Conservation (phyloP, 2,797 vertebrate species). For the Acanthurus tractus region DNA sequence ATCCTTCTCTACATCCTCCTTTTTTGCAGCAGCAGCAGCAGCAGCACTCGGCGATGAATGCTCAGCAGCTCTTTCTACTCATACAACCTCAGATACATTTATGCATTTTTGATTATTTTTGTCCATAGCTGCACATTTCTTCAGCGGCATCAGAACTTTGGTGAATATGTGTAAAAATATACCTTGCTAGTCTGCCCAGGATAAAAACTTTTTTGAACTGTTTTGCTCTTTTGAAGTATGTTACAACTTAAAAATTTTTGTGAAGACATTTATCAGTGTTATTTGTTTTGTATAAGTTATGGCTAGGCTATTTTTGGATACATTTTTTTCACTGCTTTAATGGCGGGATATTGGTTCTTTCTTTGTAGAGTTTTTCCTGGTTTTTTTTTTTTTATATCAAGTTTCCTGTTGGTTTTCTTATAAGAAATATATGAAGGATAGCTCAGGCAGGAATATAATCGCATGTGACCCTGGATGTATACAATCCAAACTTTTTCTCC, state of each 20-base stretch:
- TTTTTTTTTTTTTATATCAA: too few relatives aligned
- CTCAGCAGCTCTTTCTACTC: background rate
- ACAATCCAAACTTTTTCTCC: background rate
- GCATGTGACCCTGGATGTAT: background rate
- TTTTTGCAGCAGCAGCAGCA: constrained; percentile 18
- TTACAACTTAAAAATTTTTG: too few relatives aligned
- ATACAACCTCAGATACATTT: constrained; percentile 10
- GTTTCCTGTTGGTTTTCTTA: background rate
- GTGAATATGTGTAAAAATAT: background rate
- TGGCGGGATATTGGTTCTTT: too few relatives aligned
- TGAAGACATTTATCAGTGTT: too few relatives aligned
- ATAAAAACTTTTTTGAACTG: background rate
- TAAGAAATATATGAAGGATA: background rate
- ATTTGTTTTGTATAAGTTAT: too few relatives aligned
- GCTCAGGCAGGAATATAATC: background rate
- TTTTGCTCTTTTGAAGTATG: background rate
- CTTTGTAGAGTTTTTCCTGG: too few relatives aligned
- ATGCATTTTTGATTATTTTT: constrained; percentile 4
- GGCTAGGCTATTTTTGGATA: too few relatives aligned
- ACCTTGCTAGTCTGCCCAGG: background rate
- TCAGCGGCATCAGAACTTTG: background rate
- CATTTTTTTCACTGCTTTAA: too few relatives aligned
- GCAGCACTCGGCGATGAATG: constrained; percentile 5
- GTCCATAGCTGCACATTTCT: constrained; percentile 1
- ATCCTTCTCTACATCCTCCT: constrained; percentile 13